Conservation (phyloP, 2,797 vertebrate species). For the Hyperoplus lanceolatus region DNA sequence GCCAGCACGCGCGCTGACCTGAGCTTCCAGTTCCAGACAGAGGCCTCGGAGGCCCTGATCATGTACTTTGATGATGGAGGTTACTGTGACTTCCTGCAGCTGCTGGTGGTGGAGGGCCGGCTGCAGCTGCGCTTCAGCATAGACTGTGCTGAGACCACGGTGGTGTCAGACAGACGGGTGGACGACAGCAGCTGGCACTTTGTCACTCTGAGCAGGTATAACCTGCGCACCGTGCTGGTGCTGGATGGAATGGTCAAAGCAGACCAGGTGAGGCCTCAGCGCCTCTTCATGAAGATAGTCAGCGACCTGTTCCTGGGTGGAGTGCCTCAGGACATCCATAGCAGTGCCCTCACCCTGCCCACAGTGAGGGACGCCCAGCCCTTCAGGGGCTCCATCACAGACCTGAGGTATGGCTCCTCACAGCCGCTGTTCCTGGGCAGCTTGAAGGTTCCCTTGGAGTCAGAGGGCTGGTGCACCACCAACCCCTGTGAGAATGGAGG, state of each 20-base stretch:
- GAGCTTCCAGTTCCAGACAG: conserved; percentile 97
- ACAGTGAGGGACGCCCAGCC: conserved; percentile 89
- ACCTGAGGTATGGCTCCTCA: conserved; percentile 94
- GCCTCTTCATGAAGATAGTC: conserved; percentile 96
- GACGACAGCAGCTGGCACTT: conserved; percentile 95
- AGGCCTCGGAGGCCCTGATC: conserved; percentile 91
- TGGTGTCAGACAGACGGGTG: conserved; percentile 90
- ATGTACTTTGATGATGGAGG: conserved; percentile 98
- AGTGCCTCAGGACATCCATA: conserved; percentile 93
- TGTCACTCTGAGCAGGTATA: conserved; percentile 91
- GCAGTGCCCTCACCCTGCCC: conserved; percentile 92
- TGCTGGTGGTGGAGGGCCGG: conserved; percentile 91
- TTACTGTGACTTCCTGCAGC: conserved; percentile 97
- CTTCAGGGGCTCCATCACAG: conserved; percentile 93
- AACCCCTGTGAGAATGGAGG: conserved; percentile 97
- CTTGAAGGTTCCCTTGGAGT: conserved; percentile 91
- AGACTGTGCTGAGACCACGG: conserved; percentile 93
- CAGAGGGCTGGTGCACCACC: conserved; percentile 92
- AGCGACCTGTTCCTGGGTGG: conserved; percentile 98
- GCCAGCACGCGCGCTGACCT: conserved; percentile 96
- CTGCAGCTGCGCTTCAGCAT: conserved; percentile 95
- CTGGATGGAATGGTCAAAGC: conserved; percentile 92
- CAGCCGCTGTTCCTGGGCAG: conserved; percentile 93
- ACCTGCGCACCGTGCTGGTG: conserved; percentile 90
- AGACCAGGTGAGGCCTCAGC: conserved; percentile 90